Conservation (phyloP, 2,888 invertebrate species). For the Drosophila macrospina region DNA sequence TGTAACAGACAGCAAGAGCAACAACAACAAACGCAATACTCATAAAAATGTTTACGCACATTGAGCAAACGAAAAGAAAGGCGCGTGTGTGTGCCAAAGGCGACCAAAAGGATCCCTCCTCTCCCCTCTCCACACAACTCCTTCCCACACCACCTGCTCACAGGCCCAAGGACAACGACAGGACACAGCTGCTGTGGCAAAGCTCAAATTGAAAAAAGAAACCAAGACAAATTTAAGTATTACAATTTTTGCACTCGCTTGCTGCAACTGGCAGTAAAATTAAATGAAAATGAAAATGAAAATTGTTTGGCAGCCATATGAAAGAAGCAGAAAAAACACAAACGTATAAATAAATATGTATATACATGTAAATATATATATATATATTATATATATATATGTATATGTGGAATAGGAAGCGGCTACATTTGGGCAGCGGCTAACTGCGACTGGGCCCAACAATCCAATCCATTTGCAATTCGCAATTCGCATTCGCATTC, state of each 20-base stretch:
- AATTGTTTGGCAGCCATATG: slow-evolving; percentile 45
- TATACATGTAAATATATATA: not conserved
- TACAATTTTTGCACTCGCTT: slow-evolving; percentile 45
- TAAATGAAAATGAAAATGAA: slow-evolving; percentile 73
- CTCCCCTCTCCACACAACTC: not conserved
- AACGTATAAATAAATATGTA: slow-evolving; percentile 12
- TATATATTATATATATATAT: not conserved
- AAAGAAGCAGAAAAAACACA: slow-evolving; percentile 14
- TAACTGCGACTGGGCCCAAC: not conserved
- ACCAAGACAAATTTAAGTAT: slow-evolving; percentile 60
- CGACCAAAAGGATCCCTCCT: slow-evolving; percentile 32
- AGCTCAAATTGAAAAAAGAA: slow-evolving; percentile 29
- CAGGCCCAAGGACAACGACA: slow-evolving; percentile 50
- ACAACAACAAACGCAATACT: slow-evolving; percentile 60
- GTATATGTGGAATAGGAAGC: not conserved
- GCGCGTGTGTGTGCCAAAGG: slow-evolving; percentile 42
- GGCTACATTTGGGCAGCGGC: not conserved
- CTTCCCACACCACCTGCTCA: slow-evolving; percentile 45
- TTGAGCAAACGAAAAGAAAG: slow-evolving; percentile 57
- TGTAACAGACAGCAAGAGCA: slow-evolving; percentile 31
- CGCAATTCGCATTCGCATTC: slow-evolving; percentile 44
- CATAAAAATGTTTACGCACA: slow-evolving; percentile 79
- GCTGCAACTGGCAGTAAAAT: slow-evolving; percentile 71
- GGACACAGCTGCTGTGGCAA: slow-evolving; percentile 51
- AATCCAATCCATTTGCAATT: slow-evolving; percentile 27